Evolutionary conservation across 1,140 invertebrate genomes (phyloP).

Genomic region (Drosophila sucinea): DNA sequence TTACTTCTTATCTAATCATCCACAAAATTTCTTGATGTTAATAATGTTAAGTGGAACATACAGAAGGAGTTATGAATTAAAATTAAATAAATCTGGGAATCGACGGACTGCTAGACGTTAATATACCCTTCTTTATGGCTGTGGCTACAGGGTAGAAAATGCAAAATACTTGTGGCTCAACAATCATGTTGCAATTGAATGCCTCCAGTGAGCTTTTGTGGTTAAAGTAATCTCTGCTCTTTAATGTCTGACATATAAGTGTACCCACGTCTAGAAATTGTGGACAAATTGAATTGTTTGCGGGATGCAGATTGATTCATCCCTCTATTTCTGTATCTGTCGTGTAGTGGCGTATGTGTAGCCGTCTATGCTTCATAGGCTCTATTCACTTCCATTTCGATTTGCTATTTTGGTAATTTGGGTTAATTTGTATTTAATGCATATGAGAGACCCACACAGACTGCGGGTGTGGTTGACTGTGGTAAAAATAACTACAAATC

Average conservation of each 20-base stretch:
- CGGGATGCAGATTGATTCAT: constrained; percentile 42
- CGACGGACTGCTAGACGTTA: too few species aligned
- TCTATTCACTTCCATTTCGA: background rate
- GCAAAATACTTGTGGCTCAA: constrained; percentile 28
- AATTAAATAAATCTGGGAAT: too few species aligned
- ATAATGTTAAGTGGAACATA: too few species aligned
- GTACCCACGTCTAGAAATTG: constrained; percentile 15
- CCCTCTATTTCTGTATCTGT: constrained; percentile 1
- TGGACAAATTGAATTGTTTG: constrained; percentile 56
- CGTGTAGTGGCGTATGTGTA: background rate
- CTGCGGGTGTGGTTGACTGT: constrained; percentile 21
- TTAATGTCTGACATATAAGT: constrained; percentile 33
- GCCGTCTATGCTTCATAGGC: constrained; percentile 37
- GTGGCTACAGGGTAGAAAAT: constrained; percentile 1
- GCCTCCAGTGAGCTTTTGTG: constrained; percentile 34
- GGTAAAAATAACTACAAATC: constrained; percentile 1
- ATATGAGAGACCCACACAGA: constrained; percentile 3
- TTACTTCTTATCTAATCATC: too few species aligned
- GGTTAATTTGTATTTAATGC: constrained; percentile 41
- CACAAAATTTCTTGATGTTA: too few species aligned
- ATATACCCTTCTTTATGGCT: too few species aligned
- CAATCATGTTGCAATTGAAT: constrained; percentile 25
- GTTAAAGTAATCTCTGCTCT: constrained; percentile 29
- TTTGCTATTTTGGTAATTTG: constrained; percentile 18
- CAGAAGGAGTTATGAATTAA: too few species aligned